Evolutionary conservation across 2,113 vertebrate species (phyloP).

Genomic region (Caranx melampygus): DNA sequence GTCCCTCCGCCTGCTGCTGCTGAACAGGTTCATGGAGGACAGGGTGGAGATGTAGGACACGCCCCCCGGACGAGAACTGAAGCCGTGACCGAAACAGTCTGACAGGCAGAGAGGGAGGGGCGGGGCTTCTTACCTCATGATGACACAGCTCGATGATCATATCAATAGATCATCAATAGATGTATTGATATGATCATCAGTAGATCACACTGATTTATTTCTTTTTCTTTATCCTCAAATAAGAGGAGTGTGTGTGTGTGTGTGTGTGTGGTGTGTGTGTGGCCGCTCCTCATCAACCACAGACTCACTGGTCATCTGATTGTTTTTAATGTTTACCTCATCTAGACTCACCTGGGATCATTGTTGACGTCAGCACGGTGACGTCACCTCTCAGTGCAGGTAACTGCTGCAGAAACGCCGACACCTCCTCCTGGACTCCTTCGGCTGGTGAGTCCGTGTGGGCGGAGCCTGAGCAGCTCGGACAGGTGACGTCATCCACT

Average conservation of each 20-base stretch:
- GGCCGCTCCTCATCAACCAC: too few relatives aligned
- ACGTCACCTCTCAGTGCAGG: constrained; percentile 86
- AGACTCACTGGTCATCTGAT: too few relatives aligned
- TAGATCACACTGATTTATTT: too few relatives aligned
- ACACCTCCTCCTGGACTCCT: constrained; percentile 79
- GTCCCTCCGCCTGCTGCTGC: constrained; percentile 89
- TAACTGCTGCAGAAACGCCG: constrained; percentile 83
- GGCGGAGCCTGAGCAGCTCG: constrained; percentile 28
- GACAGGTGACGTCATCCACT: constrained; percentile 37
- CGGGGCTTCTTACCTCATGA: too few relatives aligned
- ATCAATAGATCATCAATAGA: too few relatives aligned
- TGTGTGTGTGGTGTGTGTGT: too few relatives aligned
- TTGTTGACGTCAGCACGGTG: constrained; percentile 83
- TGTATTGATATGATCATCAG: too few relatives aligned
- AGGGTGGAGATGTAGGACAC: constrained; percentile 90
- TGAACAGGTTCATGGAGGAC: constrained; percentile 93
- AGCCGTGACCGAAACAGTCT: constrained; percentile 92
- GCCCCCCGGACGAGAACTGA: constrained; percentile 91
- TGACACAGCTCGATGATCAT: too few relatives aligned
- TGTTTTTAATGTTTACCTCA: too few relatives aligned
- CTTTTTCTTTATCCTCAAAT: too few relatives aligned
- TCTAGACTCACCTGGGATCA: constrained; percentile 89
- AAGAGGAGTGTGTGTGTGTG: too few relatives aligned
- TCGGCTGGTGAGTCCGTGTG: constrained; percentile 26
- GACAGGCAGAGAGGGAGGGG: neutral